These are phyloP conservation scores for Halotydeus destructor DNA, from an alignment of 1,140 invertebrate species.

Conservation along the genomic window DNA sequence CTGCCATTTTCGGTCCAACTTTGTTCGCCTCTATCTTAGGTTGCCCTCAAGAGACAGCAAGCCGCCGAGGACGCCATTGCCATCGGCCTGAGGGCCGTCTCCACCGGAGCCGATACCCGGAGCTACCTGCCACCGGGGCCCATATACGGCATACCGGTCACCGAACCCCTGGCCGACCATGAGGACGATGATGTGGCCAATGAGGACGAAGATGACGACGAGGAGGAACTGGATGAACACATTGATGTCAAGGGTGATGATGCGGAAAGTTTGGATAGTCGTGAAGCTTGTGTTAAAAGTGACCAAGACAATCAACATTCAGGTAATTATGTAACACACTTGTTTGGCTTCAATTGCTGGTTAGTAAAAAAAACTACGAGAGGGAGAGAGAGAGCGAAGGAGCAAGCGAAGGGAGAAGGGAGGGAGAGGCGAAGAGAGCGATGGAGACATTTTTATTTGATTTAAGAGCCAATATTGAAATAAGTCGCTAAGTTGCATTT, in stretches of 20 bases:
- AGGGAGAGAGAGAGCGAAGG: no score
- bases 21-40: no score
- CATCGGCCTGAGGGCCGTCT: constrained; percentile 66
- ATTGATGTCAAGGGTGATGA: not conserved
- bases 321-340: not conserved
- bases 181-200: not conserved
- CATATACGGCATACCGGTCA: constrained; percentile 44
- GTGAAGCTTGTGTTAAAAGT: not conserved
- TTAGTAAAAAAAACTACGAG: no score
- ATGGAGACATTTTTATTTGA: not conserved
- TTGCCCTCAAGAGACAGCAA: constrained; percentile 83
- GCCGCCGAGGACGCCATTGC: constrained; percentile 92
- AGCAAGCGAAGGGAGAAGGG: not conserved
- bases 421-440: not conserved
- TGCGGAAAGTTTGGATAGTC: not conserved
- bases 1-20: no score
- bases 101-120: constrained; percentile 54
- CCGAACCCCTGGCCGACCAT: constrained; percentile 12
- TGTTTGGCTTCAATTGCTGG: not conserved
- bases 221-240: not conserved
- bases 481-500: not conserved
- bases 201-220: constrained; percentile 4
- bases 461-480: not conserved
- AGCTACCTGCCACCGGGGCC: constrained; percentile 60
- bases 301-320: not conserved